Conservation (phyloP, 2,888 invertebrate genomes). For the Teleiodes luculella region DNA sequence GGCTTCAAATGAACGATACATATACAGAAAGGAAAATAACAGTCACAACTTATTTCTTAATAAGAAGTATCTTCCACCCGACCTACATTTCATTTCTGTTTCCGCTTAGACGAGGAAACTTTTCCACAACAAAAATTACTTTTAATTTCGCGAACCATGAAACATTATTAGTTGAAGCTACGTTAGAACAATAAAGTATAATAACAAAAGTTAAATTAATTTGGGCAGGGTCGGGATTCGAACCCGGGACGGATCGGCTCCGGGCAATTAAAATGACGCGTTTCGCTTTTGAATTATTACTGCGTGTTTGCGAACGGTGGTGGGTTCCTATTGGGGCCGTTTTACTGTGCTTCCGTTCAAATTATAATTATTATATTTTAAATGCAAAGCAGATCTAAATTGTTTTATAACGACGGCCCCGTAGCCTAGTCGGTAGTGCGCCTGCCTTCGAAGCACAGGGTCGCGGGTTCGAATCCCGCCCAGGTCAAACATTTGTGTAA, state of each 20-base stretch:
- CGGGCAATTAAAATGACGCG: conserved; percentile 16
- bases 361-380: too few species aligned
- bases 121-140: conserved; percentile 3
- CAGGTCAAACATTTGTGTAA: too few species aligned
- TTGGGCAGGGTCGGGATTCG: conserved; percentile 11
- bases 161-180: conserved; percentile 19
- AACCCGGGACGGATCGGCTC: conserved; percentile 17
- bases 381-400: too few species aligned
- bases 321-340: background rate
- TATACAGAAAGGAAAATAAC: too few species aligned
- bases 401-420: too few species aligned
- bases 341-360: background rate
- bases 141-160: conserved; percentile 14
- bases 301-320: conserved; percentile 1
- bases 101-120: background rate
- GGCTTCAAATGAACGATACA: too few species aligned
- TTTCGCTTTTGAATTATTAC: conserved; percentile 15
- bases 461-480: too few species aligned
- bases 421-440: too few species aligned
- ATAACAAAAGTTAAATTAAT: conserved; percentile 25
- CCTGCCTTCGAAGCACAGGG: too few species aligned
- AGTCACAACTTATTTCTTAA: too few species aligned
- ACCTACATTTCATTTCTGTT: too few species aligned
- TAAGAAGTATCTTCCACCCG: too few species aligned
- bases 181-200: conserved; percentile 18